These are phyloP conservation scores for Clinocottus analis DNA, from an alignment of 2,113 vertebrate species.

Conservation along the genomic window DNA sequence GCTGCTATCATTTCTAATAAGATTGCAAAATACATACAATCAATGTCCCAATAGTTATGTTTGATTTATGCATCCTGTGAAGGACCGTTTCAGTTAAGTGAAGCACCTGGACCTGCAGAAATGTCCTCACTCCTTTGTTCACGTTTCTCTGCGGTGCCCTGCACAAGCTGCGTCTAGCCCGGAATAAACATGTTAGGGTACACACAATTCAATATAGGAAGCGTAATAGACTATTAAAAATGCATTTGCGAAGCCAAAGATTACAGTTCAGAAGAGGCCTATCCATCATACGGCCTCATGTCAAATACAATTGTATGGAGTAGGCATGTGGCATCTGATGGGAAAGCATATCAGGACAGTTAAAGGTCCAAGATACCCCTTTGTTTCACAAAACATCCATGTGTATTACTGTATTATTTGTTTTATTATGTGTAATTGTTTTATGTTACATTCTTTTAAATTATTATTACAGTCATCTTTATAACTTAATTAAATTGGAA, in stretches of 20 bases:
- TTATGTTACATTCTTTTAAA: background rate
- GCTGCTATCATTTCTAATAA: background rate
- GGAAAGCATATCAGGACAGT: background rate
- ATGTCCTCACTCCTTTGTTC: background rate
- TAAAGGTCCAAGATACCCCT: background rate
- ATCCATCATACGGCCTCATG: conserved; percentile 46
- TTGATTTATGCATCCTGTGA: background rate
- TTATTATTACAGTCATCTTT: background rate
- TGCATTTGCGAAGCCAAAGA: conserved; percentile 38
- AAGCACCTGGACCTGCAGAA: background rate
- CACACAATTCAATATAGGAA: conserved; percentile 27
- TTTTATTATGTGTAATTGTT: too few relatives aligned
- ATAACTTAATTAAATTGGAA: background rate
- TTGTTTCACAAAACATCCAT: background rate
- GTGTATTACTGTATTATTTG: too few relatives aligned
- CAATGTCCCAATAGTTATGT: background rate
- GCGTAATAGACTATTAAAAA: conserved; percentile 31
- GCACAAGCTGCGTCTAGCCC: background rate
- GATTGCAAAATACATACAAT: background rate
- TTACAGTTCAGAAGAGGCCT: conserved; percentile 31
- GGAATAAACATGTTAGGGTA: conserved; percentile 19
- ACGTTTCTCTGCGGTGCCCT: background rate
- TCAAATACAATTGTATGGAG: conserved; percentile 24
- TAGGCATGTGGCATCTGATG: background rate
- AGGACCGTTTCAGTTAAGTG: background rate